Evolutionary conservation across 1,140 invertebrate genomes (phyloP).

Genomic region (Zophobas morio): DNA sequence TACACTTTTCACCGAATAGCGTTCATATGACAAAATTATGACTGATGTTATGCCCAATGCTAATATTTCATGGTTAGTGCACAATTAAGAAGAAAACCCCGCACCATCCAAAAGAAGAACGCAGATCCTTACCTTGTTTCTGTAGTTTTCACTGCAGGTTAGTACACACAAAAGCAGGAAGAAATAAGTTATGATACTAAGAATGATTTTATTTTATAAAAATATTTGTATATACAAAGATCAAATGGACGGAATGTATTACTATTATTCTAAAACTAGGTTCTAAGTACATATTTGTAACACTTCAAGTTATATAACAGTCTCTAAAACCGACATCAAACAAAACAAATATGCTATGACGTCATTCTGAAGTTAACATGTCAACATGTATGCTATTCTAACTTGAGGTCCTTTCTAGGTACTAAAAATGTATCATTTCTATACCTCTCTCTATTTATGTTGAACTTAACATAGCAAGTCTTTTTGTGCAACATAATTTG

Average conservation of each 20-base stretch:
- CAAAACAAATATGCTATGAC: constrained; percentile 20
- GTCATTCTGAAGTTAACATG: not conserved
- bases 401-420: not conserved
- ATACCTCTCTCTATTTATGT: constrained; percentile 9
- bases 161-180: no score
- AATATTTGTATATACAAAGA: constrained; percentile 32
- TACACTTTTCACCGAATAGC: no score
- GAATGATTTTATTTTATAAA: constrained; percentile 46
- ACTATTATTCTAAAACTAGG: constrained; percentile 32
- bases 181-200: not conserved
- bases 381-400: no score
- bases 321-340: constrained; percentile 38
- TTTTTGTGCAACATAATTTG: constrained; percentile 17
- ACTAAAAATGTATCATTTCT: constrained; percentile 15
- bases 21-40: no score
- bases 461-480: not conserved
- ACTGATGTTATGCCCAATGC: no score
- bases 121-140: no score
- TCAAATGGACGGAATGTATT: constrained; percentile 41
- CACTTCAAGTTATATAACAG: constrained; percentile 41
- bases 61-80: no score
- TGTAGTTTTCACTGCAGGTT: no score
- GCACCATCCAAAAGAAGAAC: no score
- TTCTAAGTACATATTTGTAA: constrained; percentile 34
- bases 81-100: no score